Evolutionary conservation across 2,797 vertebrate genomes (phyloP).

Genomic region (Pangasius sanitwongsei): DNA sequence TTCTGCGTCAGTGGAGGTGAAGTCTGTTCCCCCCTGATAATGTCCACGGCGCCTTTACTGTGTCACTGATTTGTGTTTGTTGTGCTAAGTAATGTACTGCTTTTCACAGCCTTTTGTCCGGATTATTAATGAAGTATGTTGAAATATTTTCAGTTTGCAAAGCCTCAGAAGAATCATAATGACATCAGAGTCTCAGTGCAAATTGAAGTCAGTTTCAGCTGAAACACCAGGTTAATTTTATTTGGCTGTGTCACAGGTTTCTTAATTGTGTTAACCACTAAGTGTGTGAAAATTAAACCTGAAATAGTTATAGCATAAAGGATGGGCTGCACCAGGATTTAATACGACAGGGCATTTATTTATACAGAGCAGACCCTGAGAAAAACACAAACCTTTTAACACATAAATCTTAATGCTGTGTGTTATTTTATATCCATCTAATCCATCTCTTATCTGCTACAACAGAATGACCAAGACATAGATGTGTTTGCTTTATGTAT

Average conservation of each 20-base stretch:
- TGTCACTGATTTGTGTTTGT: neutral
- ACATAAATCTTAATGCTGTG: neutral
- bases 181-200: neutral
- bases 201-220: slow-evolving; percentile 9
- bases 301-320: neutral
- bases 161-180: neutral
- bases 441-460: neutral
- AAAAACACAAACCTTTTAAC: neutral
- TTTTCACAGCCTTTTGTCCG: neutral
- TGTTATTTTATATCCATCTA: no score
- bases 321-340: neutral
- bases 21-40: neutral
- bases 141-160: slow-evolving; percentile 13
- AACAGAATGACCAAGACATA: slow-evolving; percentile 2
- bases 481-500: slow-evolving; percentile 16
- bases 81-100: neutral
- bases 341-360: neutral
- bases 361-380: neutral
- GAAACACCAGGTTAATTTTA: neutral
- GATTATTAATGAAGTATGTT: neutral
- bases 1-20: neutral
- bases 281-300: neutral
- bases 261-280: neutral
- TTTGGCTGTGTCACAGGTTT: neutral
- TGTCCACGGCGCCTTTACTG: neutral